Evolutionary conservation across 2,113 vertebrate species (phyloP).

Genomic region (Rhynchomys soricoides): DNA sequence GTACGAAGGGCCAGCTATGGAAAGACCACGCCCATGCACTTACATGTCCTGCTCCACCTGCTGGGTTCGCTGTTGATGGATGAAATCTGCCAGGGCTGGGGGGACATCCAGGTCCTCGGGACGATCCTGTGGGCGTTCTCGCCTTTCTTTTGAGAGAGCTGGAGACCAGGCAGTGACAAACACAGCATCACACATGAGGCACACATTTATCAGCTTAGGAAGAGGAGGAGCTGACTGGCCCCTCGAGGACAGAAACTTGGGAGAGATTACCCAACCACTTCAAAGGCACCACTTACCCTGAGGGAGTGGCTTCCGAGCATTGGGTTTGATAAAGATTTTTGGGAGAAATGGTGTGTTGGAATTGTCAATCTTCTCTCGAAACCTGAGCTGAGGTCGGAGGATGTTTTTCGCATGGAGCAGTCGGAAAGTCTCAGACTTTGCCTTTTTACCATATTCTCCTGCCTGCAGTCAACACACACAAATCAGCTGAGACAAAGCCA

Average conservation of each 20-base stretch:
- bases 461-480: conserved; percentile 82
- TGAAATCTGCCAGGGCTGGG: conserved; percentile 95
- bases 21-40: conserved; percentile 59
- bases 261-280: no score
- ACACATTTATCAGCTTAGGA: neutral
- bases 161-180: conserved; percentile 75
- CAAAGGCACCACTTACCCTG: conserved; percentile 86
- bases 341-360: conserved; percentile 96
- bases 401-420: conserved; percentile 97
- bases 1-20: neutral
- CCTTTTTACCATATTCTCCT: conserved; percentile 84
- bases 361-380: conserved; percentile 96
- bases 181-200: neutral
- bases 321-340: conserved; percentile 96
- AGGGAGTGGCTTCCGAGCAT: conserved; percentile 93
- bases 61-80: conserved; percentile 95
- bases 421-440: conserved; percentile 91
- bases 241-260: neutral
- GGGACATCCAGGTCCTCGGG: conserved; percentile 96
- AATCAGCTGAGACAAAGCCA: neutral
- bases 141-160: conserved; percentile 92
- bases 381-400: conserved; percentile 94
- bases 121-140: conserved; percentile 88
- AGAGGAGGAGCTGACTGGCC: neutral
- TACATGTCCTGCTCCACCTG: conserved; percentile 95